These are phyloP conservation scores for Bucorvus abyssinicus DNA, from an alignment of 2,797 vertebrate genomes.

Conservation along the genomic window DNA sequence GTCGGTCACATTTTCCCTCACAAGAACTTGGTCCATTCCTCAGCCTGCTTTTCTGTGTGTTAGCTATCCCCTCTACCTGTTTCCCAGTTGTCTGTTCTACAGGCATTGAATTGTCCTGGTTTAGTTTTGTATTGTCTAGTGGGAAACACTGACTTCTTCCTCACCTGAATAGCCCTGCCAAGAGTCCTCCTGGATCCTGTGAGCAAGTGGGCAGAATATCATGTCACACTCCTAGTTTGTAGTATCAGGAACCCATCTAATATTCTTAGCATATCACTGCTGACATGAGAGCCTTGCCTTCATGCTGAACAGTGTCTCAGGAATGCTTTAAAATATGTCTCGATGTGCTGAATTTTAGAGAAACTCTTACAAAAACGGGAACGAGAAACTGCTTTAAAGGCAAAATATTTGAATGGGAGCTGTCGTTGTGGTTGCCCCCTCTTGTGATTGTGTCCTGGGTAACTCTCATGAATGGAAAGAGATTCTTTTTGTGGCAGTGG, in stretches of 20 bases:
- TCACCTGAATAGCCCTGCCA: not conserved
- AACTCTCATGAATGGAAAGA: not conserved
- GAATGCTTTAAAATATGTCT: not conserved
- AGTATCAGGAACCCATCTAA: not conserved
- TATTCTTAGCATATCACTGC: not conserved
- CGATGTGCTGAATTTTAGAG: not conserved
- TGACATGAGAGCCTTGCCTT: not conserved
- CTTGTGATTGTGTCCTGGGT: not conserved
- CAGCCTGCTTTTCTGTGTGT: not conserved
- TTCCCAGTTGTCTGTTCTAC: not conserved
- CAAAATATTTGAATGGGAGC: not conserved
- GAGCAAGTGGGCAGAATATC: not conserved
- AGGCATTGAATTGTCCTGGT: not conserved
- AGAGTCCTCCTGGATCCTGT: not conserved
- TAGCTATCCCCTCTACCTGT: not conserved
- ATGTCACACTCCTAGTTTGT: not conserved
- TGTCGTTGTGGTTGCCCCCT: not conserved
- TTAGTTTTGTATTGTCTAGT: not conserved
- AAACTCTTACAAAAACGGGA: not conserved
- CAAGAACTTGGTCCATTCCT: not conserved
- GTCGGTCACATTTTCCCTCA: not conserved
- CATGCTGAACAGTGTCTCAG: not conserved
- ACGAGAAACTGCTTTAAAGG: not conserved
- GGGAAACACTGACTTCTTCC: not conserved
- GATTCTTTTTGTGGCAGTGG: not conserved